Base-by-base conservation (phyloP, 2,113 vertebrate genomes). In the Syngnathus typhle region DNA sequence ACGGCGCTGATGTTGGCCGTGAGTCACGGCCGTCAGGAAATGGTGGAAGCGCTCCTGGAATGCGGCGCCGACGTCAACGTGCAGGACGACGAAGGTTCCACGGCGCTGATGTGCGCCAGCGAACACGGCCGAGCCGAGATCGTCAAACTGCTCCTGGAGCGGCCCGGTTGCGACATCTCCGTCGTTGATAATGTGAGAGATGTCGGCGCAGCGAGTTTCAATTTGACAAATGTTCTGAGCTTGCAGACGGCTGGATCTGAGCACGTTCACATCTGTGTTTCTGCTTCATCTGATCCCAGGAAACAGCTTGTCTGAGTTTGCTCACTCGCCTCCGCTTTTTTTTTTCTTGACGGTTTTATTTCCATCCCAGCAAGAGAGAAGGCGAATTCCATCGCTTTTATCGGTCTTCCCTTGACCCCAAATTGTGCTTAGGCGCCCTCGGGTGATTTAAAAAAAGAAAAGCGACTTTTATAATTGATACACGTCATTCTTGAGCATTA, bases 41-140 rank as follows among this genome's bases (percentile, higher is more conserved):
- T 95, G 95, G 95, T 95, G 67, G 92, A 88, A 1, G 93, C 93
- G 1, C 89, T 98, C 73, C 90, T 98, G 0, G 82, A 88, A 1
- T 94, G 94, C 0, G 94, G 94, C 0, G 95, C 94, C 0, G 89
- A 94, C 0, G 91, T 96, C 10, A 97, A 98, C 41, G 82, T 92
- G 6, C 96, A 96, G 78, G 96, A 98, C 0, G 94, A 94, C 0
- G 96, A 98, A 21, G 96, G 96, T n/a, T 96, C 96, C 0, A 98
- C 96, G 0, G 96, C 96, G 0, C 90, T 98, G 13, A 98, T 98
- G 96, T 98, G 96, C 0, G 96, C 96, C 75, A 95, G 95, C 0
- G 95, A 98, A 72, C 96, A 97, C 0, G 95, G 96, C 15, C 93
- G 92, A 0, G 56, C 90, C 0, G 93, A 96, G 81, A 97, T 94